Evolutionary conservation across 2,113 vertebrate genomes (phyloP).

Genomic region (Gymnorhina tibicen): DNA sequence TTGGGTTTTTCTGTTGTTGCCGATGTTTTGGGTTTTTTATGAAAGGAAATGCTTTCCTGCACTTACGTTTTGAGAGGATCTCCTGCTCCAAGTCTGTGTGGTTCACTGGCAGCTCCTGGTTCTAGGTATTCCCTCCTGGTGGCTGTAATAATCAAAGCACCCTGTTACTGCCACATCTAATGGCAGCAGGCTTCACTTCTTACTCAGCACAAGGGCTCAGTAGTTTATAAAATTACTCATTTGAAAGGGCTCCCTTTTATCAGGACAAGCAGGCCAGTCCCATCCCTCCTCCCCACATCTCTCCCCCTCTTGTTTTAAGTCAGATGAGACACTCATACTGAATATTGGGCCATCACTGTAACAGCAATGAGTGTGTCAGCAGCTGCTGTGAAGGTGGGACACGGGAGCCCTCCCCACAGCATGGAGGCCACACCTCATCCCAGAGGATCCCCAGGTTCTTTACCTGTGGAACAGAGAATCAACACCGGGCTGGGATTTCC

Average conservation of each 20-base stretch:
- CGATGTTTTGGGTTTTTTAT: not conserved
- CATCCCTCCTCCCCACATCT: not conserved
- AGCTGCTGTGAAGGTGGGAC: not conserved
- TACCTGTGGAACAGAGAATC: slow-evolving; percentile 22
- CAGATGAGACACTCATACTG: not conserved
- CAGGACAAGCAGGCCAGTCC: not conserved
- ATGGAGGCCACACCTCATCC: not conserved
- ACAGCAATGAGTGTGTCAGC: not conserved
- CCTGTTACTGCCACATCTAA: not conserved
- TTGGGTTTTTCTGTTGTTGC: not conserved
- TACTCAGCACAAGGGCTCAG: not conserved
- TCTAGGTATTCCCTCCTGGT: not conserved
- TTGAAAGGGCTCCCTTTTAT: not conserved
- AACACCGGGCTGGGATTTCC: slow-evolving; percentile 21
- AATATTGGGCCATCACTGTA: not conserved
- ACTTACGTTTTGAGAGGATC: not conserved
- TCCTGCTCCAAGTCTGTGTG: not conserved
- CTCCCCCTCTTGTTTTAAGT: not conserved
- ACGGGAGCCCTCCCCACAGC: not conserved
- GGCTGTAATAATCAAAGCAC: not conserved
- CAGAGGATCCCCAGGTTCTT: slow-evolving; percentile 34
- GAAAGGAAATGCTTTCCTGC: not conserved
- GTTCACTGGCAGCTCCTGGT: not conserved
- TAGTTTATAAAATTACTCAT: slow-evolving; percentile 35
- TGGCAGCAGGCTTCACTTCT: not conserved